Base-by-base conservation (phyloP, 2,797 vertebrate genomes). In the Bradypus variegatus region DNA sequence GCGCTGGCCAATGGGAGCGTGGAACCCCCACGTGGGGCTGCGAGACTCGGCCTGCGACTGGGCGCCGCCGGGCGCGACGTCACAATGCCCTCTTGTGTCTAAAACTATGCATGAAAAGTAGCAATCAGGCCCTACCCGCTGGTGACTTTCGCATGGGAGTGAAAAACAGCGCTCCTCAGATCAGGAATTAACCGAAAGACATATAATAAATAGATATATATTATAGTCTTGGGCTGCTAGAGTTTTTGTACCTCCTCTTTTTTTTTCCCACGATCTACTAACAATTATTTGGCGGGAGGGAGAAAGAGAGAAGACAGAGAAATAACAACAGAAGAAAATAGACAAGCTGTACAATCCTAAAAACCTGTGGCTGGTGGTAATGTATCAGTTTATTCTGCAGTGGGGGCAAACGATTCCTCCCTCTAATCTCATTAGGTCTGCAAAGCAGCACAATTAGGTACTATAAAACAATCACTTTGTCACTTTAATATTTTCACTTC, bases 1-100 rank as follows among this genome's bases (percentile, higher is more conserved):
- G n/a, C 48, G 73, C 65, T 12, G 81, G 81, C 97, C 97, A 97
- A 97, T 97, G 70, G 81, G 58, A 84, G 60, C 13, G 82, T 92
- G 29, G 27, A 1, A 9, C 2, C 14, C 98, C 98, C 98, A 99
- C 98, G 98, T 99, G 98, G 98, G 98, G 97, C 31, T 1, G 18
- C 38, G 0, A 27, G 8, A 21, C 90, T 73, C 84, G 93, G 84
- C 48, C 31, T 12, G 10, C 19, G 96, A 99, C 97, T 98, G 98
- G 98, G 6, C 88, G 48, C 62, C 70, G 79, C 69, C 72, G 36
- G 45, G 55, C 75, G 69, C 97, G 96, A 98, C 98, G 97, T 98
- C 98, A 98, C 91, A 97, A 98, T 98, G 98, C 98, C 98, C 98
- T 98, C 98, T 98, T 98, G 98, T 97, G 98, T 98, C 96, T 97